A percentile compares a stretch with the other conserved stretches of the same genome.
Conservation (phyloP, 2,113 vertebrate species). For the Petroica traversi region DNA sequence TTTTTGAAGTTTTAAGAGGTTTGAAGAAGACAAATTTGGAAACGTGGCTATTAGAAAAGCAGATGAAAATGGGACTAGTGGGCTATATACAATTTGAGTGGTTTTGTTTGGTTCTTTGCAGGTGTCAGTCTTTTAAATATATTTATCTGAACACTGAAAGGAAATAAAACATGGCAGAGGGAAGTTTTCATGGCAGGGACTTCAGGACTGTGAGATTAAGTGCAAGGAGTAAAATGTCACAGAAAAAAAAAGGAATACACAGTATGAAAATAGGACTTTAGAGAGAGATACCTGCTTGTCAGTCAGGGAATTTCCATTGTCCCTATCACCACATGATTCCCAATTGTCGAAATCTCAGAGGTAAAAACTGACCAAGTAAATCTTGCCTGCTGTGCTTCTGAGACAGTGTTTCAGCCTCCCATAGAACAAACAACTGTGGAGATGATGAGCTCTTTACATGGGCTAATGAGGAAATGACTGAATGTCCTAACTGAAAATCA, state of each 20-base stretch:
- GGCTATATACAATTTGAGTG: neutral
- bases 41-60: neutral
- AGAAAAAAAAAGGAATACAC: neutral
- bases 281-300: neutral
- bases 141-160: neutral
- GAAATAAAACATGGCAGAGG: neutral
- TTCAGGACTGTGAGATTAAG: neutral
- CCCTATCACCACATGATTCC: neutral
- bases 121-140: neutral
- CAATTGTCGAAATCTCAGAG: neutral
- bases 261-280: neutral
- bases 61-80: neutral
- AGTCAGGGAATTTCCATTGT: neutral
- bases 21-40: neutral
- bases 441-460: neutral
- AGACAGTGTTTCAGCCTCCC: neutral
- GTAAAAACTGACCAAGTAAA: neutral
- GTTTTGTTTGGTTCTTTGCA: neutral
- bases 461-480: neutral
- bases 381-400: neutral
- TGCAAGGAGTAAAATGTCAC: neutral
- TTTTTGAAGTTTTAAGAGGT: neutral
- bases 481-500: neutral
- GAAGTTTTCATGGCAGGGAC: neutral
- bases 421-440: neutral